phyloP scores from a whole-genome alignment of 2,797 vertebrate species.

The Arrhamphus sclerolepis region DNA sequence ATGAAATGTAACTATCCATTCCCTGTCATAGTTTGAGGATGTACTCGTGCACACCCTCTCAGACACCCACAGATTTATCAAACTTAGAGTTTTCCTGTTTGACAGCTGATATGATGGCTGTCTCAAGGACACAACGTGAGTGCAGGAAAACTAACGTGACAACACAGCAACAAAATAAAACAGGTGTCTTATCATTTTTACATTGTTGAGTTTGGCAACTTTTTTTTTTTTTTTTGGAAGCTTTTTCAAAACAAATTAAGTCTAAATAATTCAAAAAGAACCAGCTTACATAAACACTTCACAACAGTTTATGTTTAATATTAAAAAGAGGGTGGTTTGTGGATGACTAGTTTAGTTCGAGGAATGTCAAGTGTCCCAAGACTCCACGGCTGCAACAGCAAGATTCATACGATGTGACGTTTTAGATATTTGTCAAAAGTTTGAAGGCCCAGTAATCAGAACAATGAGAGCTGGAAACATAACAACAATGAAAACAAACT shows the following conservation, averaged over 20 bases:
- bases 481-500: no score
- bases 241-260: no score
- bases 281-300: neutral
- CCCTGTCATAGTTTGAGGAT: conserved; percentile 34
- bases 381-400: conserved; percentile 3
- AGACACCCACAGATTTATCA: conserved; percentile 25
- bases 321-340: conserved; percentile 31
- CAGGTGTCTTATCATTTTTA: neutral
- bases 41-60: conserved; percentile 1
- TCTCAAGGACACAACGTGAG: conserved; percentile 57
- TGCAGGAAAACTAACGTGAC: conserved; percentile 10
- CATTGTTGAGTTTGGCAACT: neutral
- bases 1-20: conserved; percentile 18
- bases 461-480: no score
- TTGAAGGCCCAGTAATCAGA: neutral
- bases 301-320: neutral
- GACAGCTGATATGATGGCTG: conserved; percentile 37
- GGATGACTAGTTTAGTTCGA: conserved; percentile 4
- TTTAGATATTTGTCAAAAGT: conserved; percentile 1
- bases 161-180: conserved; percentile 35
- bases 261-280: no score
- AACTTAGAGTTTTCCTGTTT: conserved; percentile 55
- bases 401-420: neutral
- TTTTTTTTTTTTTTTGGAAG: no score
- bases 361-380: conserved; percentile 1